Percentiles rank a stretch among this genome's conserved stretches.
Conservation (phyloP, 2,113 vertebrate species). For the Struthidea cinerea region DNA sequence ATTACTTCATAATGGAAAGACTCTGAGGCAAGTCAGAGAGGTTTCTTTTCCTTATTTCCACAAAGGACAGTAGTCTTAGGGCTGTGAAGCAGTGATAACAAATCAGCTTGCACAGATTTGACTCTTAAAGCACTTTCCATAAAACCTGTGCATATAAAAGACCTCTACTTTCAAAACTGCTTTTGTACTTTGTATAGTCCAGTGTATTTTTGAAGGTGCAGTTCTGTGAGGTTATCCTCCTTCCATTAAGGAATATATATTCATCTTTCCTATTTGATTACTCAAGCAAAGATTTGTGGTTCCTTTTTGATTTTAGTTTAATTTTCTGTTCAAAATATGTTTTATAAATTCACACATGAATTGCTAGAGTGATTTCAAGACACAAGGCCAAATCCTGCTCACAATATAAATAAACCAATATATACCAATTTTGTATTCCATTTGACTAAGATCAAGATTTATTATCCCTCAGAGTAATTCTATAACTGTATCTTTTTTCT, state of each 20-base stretch:
- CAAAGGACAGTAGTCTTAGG: not conserved
- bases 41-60: not conserved
- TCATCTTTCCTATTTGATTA: not conserved
- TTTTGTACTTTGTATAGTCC: not conserved
- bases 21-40: not conserved
- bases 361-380: not conserved
- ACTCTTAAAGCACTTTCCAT: not conserved
- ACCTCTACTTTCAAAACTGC: not conserved
- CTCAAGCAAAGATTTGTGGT: not conserved
- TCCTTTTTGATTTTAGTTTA: not conserved
- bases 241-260: not conserved
- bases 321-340: not conserved
- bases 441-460: not conserved
- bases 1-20: not conserved
- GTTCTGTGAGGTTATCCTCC: not conserved
- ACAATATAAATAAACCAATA: not conserved
- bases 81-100: not conserved
- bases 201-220: not conserved
- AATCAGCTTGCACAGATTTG: not conserved
- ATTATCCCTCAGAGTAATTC: not conserved
- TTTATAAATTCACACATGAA: not conserved
- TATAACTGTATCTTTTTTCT: not conserved
- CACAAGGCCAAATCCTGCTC: not conserved
- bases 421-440: not conserved
- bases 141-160: not conserved